Percentiles rank a stretch among this genome's conserved stretches.
phyloP scores from a whole-genome alignment of 2,797 vertebrate species.

The Spinus pinus region DNA sequence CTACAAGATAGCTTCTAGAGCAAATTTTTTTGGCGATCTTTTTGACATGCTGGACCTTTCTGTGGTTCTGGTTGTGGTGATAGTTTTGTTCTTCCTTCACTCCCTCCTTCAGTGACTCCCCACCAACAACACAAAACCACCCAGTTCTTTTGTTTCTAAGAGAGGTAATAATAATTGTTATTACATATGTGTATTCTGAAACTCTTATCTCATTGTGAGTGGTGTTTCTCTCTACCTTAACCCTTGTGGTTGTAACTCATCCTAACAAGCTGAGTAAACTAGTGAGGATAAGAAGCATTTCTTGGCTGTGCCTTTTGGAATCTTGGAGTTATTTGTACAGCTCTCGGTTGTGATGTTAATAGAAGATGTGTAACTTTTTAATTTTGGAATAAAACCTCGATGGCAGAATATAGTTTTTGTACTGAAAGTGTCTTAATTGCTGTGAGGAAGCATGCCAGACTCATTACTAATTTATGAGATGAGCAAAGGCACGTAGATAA shows the following conservation, averaged over 20 bases:
- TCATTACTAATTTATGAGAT: background rate
- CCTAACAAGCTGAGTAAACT: background rate
- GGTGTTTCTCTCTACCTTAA: background rate
- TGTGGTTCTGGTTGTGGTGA: background rate
- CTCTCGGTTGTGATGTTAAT: background rate
- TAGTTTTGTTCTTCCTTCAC: background rate
- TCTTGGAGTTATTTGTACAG: background rate
- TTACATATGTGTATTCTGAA: background rate
- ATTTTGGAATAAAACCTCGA: background rate
- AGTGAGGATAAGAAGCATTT: background rate
- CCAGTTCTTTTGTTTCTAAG: background rate
- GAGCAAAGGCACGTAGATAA: background rate
- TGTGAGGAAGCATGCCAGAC: background rate
- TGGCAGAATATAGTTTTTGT: background rate
- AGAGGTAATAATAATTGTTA: background rate
- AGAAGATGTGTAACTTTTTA: background rate
- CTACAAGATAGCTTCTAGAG: background rate
- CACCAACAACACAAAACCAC: background rate
- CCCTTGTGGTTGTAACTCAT: background rate
- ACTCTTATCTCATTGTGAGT: background rate
- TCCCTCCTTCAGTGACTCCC: rapidly evolving
- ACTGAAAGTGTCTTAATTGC: background rate
- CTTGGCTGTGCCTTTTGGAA: background rate
- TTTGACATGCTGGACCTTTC: background rate
- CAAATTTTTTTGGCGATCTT: background rate